Base-by-base conservation (phyloP, 2,113 vertebrate species). In the Macquaria ambigua region DNA sequence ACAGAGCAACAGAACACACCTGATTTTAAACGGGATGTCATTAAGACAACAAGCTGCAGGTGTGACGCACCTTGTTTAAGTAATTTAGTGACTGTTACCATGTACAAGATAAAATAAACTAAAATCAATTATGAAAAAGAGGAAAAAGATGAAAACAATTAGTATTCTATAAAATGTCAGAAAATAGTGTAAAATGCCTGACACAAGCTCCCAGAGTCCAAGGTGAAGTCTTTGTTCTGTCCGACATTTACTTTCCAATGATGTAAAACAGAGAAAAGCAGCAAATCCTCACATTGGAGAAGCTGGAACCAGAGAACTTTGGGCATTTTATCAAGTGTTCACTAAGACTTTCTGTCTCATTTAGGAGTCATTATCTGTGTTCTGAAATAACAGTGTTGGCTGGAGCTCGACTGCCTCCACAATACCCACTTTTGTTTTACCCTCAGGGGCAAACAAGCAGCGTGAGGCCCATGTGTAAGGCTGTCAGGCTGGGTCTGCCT, bases 401-500 rank as follows among this genome's bases (percentile, higher is more conserved):
- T 6, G 11, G 20, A 77, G 78, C 79, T 53, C 59, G 2, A 20
- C 77, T 1, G 74, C 46, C 69, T 53, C 68, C 82, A 90, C 92
- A 93, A 91, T 84, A 58, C 48, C 46, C 16, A 21, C 89, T 84
- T 80, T 93, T 93, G 92, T 93, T 89, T 81, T 16, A 48, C 31
- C 41, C 59, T 21, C 1, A 3, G 81, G 72, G 70, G 72, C 71
- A 82, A 85, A 81, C 85, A 41, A 72, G 82, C 80, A 48, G 79
- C 77, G 1, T 62, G 87, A 69, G 90, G 88, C 90, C 85, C 79
- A 37, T 6, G 39, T 69, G 72, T 34, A 0, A 68, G 77, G 61
- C 66, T 20, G 55, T 63, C 74, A 20, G 70, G 3, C 43, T 23
- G 43, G 21, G 34, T 21, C 72, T 18, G 74, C 61, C 53, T 23